These are phyloP conservation scores for Zelleria hepariella DNA, from an alignment of 2,888 invertebrate species.

Conservation along the genomic window DNA sequence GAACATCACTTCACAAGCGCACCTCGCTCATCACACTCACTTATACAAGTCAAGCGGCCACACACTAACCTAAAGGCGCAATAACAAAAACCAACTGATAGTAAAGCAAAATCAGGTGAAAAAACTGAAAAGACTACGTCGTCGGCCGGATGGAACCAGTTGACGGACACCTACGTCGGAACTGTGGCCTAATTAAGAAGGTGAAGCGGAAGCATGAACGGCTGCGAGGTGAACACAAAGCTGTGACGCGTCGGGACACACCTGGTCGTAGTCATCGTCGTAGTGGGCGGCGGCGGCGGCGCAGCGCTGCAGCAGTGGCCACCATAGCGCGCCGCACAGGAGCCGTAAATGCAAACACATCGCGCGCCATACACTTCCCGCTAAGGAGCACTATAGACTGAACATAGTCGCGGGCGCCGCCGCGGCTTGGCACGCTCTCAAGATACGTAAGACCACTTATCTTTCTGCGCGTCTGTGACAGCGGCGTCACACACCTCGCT, in stretches of 20 bases:
- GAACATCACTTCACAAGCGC: constrained; percentile 62
- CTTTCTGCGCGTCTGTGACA: constrained; percentile 47
- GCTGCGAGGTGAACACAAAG: neutral
- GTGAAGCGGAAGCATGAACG: constrained; percentile 46
- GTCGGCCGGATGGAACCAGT: constrained; percentile 24
- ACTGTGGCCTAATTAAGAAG: constrained; percentile 39
- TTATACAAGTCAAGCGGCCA: constrained; percentile 39
- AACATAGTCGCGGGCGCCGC: constrained; percentile 57
- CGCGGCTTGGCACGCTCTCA: constrained; percentile 17
- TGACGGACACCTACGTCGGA: constrained; percentile 29
- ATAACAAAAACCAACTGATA: constrained; percentile 26
- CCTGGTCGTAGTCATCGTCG: constrained; percentile 69
- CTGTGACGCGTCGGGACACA: constrained; percentile 48
- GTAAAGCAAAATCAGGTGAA: constrained; percentile 45
- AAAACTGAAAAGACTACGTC: constrained; percentile 42
- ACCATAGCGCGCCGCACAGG: constrained; percentile 67
- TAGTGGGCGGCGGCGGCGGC: constrained; percentile 51
- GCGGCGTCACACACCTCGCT: constrained; percentile 20
- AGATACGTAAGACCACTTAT: constrained; percentile 38
- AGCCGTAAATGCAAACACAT: constrained; percentile 68
- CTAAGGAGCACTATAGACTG: constrained; percentile 66
- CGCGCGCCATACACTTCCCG: constrained; percentile 67
- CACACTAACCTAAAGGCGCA: constrained; percentile 42
- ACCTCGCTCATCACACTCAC: constrained; percentile 52
- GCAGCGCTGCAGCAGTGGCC: constrained; percentile 63